phyloP scores from a whole-genome alignment of 2,797 vertebrate species.

The Tragelaphus oryx region DNA sequence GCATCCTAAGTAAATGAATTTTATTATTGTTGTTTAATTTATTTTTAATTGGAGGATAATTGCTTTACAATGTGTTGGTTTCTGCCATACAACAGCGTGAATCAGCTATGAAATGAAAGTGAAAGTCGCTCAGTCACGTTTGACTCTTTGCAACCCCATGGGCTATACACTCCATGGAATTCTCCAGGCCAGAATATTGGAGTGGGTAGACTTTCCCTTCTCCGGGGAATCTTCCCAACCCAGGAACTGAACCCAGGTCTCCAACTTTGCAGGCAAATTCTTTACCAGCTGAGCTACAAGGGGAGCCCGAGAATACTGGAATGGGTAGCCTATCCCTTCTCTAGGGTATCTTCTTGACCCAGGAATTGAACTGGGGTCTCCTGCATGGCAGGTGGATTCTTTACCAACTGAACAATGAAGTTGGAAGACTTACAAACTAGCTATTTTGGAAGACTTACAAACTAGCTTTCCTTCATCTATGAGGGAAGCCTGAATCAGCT shows the following conservation, averaged over 20 bases:
- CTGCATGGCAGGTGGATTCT: not conserved
- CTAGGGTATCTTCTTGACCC: not conserved
- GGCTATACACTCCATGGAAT: not conserved
- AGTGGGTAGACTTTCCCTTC: not conserved
- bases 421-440: not conserved
- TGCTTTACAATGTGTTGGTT: not conserved
- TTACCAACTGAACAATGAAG: not conserved
- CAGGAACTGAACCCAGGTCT: not conserved
- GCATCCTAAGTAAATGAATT: slow-evolving; percentile 20
- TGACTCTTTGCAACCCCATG: not conserved
- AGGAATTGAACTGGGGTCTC: not conserved
- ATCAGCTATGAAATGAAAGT: not conserved
- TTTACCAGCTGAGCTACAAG: not conserved
- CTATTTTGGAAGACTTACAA: not conserved
- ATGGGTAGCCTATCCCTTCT: not conserved
- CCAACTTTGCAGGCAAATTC: not conserved
- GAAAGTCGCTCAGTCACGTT: not conserved
- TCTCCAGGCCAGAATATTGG: not conserved
- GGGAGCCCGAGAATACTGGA: not conserved
- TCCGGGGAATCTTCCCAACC: not conserved
- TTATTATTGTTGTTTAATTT: not conserved
- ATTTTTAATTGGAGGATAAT: not conserved
- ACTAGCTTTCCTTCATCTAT: not conserved
- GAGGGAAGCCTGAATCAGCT: not conserved
- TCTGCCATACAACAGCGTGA: not conserved